These are phyloP conservation scores for Mantis religiosa DNA, from an alignment of 2,888 invertebrate genomes.

Conservation along the genomic window DNA sequence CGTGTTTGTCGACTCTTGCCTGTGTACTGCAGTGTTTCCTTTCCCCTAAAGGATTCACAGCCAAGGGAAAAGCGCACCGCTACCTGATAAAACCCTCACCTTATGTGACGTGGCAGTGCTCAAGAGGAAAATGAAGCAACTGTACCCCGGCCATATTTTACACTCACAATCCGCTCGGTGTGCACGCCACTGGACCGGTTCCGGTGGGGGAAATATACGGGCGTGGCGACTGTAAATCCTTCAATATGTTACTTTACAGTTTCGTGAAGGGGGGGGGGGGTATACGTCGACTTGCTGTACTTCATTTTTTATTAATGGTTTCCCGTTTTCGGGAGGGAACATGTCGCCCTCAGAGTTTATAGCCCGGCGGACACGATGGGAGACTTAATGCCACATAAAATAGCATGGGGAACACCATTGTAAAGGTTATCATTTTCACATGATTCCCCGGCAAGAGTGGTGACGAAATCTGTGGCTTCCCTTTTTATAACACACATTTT, in stretches of 20 bases:
- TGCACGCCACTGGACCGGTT: neutral
- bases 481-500: neutral
- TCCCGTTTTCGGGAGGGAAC: neutral
- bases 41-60: neutral
- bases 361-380: neutral
- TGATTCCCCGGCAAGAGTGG: neutral
- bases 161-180: neutral
- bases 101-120: neutral
- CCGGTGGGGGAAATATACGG: constrained; percentile 3
- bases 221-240: constrained; percentile 12
- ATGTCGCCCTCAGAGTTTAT: neutral
- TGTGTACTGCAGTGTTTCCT: too few species aligned
- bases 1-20: too few species aligned
- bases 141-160: neutral
- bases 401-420: neutral
- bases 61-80: neutral
- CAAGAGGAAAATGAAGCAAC: neutral
- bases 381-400: neutral
- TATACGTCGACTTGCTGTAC: neutral
- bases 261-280: neutral
- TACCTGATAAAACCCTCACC: neutral
- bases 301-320: constrained; percentile 2
- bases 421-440: neutral
- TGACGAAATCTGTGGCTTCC: neutral
- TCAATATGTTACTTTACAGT: constrained; percentile 10